phyloP scores from a whole-genome alignment of 2,113 vertebrate genomes.

The Pandion haliaetus region DNA sequence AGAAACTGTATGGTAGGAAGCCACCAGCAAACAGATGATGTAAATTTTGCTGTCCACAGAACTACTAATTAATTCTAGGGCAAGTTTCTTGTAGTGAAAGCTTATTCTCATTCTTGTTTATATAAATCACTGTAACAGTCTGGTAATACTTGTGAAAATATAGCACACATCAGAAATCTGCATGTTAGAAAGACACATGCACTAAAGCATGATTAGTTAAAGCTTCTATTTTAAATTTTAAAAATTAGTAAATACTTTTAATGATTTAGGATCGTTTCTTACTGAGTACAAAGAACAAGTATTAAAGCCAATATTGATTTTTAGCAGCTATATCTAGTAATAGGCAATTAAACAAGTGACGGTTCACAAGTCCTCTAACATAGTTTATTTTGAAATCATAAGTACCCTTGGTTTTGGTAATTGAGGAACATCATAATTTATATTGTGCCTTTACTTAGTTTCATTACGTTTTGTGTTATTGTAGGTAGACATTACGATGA shows the following conservation, averaged over 20 bases:
- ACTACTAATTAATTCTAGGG: not conserved
- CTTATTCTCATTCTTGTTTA: not conserved
- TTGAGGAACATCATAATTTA: not conserved
- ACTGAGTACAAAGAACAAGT: not conserved
- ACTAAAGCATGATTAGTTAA: not conserved
- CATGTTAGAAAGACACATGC: not conserved
- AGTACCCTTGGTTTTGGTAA: not conserved
- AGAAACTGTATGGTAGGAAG: not conserved
- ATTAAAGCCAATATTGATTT: not conserved
- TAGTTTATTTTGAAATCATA: not conserved
- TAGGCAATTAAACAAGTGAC: not conserved
- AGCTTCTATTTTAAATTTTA: not conserved
- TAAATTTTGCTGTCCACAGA: not conserved
- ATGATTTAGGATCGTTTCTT: not conserved
- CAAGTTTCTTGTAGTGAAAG: not conserved
- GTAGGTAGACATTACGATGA: not conserved
- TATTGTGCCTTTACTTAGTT: not conserved
- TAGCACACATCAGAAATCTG: not conserved
- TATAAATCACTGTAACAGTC: not conserved
- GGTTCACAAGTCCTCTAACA: not conserved
- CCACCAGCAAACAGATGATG: not conserved
- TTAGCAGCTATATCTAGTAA: not conserved
- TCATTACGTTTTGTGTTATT: not conserved
- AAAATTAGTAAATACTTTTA: not conserved
- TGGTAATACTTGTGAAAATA: not conserved